Base-by-base conservation (phyloP, 2,797 vertebrate species). In the Acanthurus leucopareius region DNA sequence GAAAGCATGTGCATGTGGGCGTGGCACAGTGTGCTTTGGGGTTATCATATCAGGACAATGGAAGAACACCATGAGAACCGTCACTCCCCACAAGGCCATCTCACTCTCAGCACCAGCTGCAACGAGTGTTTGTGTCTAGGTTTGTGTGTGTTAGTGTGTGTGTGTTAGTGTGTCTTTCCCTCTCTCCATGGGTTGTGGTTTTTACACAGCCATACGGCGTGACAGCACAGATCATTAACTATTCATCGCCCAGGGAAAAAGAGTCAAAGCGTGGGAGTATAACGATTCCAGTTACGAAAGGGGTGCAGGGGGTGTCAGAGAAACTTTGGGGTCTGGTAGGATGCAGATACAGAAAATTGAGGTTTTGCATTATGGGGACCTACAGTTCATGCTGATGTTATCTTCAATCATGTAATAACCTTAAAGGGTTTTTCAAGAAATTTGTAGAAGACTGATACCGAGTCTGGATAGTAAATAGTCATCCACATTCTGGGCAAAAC, bases 171-270 rank as follows among this genome's bases (percentile, higher is more conserved):
- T 53, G 56, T 80, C 40, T 85, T 53, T 52, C 68, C 72, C 68
- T 80, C 77, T 84, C 75, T 91, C 78, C 88, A 91, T 70, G 92
- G 89, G 65, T 88, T 89, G 88, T 92, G 90, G 91, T 90, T 93
- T 94, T 92, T 90, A 89, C 72, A 58, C 89, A 86, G 84, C 86
- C 89, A 91, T 90, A 91, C 85, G 71, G 86, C 90, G 73, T 91
- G 90, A 91, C 92, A 90, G 87, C 88, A 91, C 89, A 91, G 91
- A 91, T 89, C 91, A 94, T 94, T 91, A 93, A 94, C 90, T 91
- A 92, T 94, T 93, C 87, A 93, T 91, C 64, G 86, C 85, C 89
- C 89, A 88, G 88, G 92, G 91, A 93, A 83, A 83, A 85, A 79
- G 40, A 74, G 78, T 88, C 75, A 81, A 91, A 90, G 88, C 84